Base-by-base conservation (phyloP, 2,113 vertebrate species). In the Heteronetta atricapilla region DNA sequence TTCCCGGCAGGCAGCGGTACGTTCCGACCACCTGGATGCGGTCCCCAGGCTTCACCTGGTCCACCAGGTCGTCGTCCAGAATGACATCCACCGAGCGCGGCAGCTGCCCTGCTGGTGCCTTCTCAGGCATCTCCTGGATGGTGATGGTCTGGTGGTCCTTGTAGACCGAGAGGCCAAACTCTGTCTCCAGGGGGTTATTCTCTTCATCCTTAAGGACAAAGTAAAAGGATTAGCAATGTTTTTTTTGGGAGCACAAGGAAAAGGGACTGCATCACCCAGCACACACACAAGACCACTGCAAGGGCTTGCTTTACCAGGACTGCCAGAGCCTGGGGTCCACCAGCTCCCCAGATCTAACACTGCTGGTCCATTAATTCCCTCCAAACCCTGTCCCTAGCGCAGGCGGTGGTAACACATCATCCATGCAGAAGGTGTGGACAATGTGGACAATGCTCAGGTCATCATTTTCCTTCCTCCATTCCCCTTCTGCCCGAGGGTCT, bases 101-200 rank as follows among this genome's bases (percentile, higher is more conserved):
- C 42, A 99, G 98, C 96, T 99, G 99, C n/a, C 99, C 99, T 0
- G 99, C 99, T 0, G 99, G 99, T 14, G 99, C 99, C 82, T 99
- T 99, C 97, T 99, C 99, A 0, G 99, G 99, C 99, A 99, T 99
- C 98, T 99, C 99, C 98, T 99, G 99, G 72, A 99, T 99, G 5
- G 99, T 99, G 97, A 99, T 98, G 84, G 98, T 99, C 97, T 99
- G 99, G 95, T 99, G 99, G 94, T 99, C 99, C 91, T 99, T 99
- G 96, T 99, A 99, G 69, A 98, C 93, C 0, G 99, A 99, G 72
- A 99, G 98, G 22, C 99, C 99, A 42, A 98, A 99, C 95, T 99
- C 99, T 0, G 99, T 99, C 97, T 99, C 99, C 90, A 99, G 96
- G 0, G 99, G 99, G 91, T 99, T 99, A 97, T 99, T 99, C 88